These are phyloP conservation scores for Drosophila fungiperda DNA, from an alignment of 2,888 invertebrate species.

Conservation along the genomic window DNA sequence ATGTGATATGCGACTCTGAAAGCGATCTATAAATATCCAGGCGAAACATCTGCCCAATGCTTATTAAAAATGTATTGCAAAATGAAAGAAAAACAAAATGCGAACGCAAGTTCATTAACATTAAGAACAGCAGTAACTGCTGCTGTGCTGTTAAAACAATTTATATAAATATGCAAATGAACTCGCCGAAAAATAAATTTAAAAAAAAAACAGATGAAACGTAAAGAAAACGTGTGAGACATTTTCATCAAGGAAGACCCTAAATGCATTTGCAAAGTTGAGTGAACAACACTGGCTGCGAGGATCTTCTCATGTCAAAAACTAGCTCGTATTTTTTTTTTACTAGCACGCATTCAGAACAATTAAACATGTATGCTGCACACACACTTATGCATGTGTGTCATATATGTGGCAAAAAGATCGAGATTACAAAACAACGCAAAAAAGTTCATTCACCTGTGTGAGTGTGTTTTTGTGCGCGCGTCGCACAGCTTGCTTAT, in stretches of 20 bases:
- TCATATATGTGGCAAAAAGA: slow-evolving; percentile 30
- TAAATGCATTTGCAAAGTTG: slow-evolving; percentile 42
- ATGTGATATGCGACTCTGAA: background rate
- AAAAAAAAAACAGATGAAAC: slow-evolving; percentile 5
- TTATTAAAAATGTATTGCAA: slow-evolving; percentile 45
- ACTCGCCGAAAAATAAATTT: slow-evolving; percentile 41
- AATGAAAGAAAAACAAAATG: slow-evolving; percentile 25
- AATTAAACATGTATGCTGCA: slow-evolving; percentile 45
- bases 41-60: slow-evolving; percentile 25
- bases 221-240: slow-evolving; percentile 37
- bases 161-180: slow-evolving; percentile 69
- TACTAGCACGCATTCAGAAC: slow-evolving; percentile 51
- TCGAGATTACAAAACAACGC: slow-evolving; percentile 79
- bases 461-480: slow-evolving; percentile 59
- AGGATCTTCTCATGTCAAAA: slow-evolving; percentile 19
- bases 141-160: slow-evolving; percentile 62
- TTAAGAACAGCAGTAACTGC: slow-evolving; percentile 42
- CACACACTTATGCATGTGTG: slow-evolving; percentile 17
- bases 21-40: slow-evolving; percentile 37
- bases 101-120: slow-evolving; percentile 71
- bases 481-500: slow-evolving; percentile 27
- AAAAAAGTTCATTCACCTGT: slow-evolving; percentile 81
- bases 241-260: slow-evolving; percentile 36
- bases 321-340: slow-evolving; percentile 24
- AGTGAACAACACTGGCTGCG: background rate